Percentiles rank a stretch among this genome's conserved stretches.
Conservation (phyloP, 2,888 invertebrate genomes). For the Polyommatus iphigenia region DNA sequence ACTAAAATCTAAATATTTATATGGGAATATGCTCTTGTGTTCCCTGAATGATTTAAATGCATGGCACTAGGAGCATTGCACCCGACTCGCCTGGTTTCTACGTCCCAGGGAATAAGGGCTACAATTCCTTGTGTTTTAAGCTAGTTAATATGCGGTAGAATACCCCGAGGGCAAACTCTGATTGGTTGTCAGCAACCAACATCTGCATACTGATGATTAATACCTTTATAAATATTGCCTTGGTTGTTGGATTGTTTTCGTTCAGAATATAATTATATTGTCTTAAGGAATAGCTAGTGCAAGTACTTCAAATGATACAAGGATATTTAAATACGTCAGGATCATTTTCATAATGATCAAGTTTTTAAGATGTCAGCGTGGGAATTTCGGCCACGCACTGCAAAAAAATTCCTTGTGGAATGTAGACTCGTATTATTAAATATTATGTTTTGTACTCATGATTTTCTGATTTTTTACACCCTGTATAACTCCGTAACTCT, state of each 20-base stretch:
- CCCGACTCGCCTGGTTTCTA: neutral
- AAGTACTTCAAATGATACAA: too few relatives aligned
- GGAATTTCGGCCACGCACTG: too few relatives aligned
- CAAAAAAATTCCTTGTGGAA: too few relatives aligned
- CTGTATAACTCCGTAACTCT: too few relatives aligned
- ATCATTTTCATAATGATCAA: too few relatives aligned
- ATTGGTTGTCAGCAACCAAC: slow-evolving; percentile 30
- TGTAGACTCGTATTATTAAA: too few relatives aligned
- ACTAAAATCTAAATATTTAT: slow-evolving; percentile 13
- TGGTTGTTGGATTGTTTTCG: neutral
- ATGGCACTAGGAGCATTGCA: neutral
- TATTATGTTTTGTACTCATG: too few relatives aligned
- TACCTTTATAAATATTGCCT: slow-evolving; percentile 6
- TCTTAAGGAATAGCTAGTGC: too few relatives aligned
- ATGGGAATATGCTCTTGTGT: neutral
- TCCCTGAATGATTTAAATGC: neutral
- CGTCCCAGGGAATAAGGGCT: neutral
- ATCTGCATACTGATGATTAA: slow-evolving; percentile 29
- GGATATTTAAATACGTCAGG: neutral
- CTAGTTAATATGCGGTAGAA: slow-evolving; percentile 9
- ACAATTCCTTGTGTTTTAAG: neutral
- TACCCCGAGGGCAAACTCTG: slow-evolving; percentile 1
- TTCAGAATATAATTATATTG: neutral
- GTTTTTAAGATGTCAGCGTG: too few relatives aligned
- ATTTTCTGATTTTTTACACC: too few relatives aligned